Base-by-base conservation (phyloP, 92 coral and sea anemone genomes). In the Epizoanthus rinbou region DNA sequence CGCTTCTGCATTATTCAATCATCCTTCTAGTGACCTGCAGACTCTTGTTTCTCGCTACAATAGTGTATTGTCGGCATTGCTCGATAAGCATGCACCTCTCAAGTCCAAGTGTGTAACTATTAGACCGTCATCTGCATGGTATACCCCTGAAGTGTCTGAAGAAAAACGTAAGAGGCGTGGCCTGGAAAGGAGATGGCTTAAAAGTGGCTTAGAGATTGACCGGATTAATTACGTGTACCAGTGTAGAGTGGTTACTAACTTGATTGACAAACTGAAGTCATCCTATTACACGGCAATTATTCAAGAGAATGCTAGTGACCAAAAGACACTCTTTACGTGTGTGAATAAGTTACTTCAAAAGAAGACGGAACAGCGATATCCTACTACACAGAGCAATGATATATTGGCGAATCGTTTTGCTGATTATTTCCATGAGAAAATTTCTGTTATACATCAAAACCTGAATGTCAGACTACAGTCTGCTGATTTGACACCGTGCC, bases 231-330 rank as follows among this genome's bases (percentile, higher is more conserved):
- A 76, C 47, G 82, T 80, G 75, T 59, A 64, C 59, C 84, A 80
- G 74, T 80, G 84, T 65, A 19, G n/a, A 41, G 84, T 80, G 52
- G 84, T 80, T 58, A 65, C 56, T 52, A 80, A 80, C 62, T 41
- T 80, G 37, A 64, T 80, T 21, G 52, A 72, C 31, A 81, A 68
- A 58, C 47, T 81, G 85, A 81, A 81, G 73, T 53, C 85, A 41
- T 67, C 73, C 73, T 67, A 67, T 67, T 81, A 81, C 67, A 81
- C 83, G 53, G 65, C 83, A 78, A 59, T 78, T 78, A 54, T 75
- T 45, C 81, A 67, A 67, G 73, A 67, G 73, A 67, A 67, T 67
- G 73, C 73, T 67, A 67, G 73, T 67, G 73, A 64, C 69, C 69
- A 64, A 64, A 64, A 64, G 69, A 64, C 69, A 64, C 69, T 64